A percentile compares a stretch with the other conserved stretches of the same genome.
These are phyloP conservation scores for Natator depressus DNA, from an alignment of 2,113 vertebrate genomes.

Conservation along the genomic window DNA sequence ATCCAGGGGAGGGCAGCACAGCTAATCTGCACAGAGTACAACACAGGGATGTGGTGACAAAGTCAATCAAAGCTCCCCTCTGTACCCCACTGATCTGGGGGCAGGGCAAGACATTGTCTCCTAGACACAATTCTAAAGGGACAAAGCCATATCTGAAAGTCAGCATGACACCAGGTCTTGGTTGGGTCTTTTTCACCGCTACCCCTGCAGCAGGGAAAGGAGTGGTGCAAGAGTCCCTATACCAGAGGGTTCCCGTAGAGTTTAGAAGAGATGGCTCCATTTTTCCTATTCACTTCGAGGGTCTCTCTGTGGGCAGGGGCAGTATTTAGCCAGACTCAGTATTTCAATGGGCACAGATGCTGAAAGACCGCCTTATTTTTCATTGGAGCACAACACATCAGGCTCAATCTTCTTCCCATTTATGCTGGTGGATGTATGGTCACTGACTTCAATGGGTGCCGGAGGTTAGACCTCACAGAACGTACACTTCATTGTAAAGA, in stretches of 20 bases:
- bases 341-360: neutral
- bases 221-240: neutral
- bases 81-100: neutral
- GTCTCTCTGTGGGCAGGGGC: neutral
- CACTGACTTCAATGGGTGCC: neutral
- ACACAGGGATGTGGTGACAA: neutral
- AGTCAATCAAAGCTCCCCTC: neutral
- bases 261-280: neutral
- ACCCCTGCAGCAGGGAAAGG: neutral
- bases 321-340: neutral
- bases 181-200: neutral
- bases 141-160: neutral
- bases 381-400: neutral
- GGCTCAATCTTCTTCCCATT: neutral
- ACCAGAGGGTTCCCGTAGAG: neutral
- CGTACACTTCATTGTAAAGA: neutral
- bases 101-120: neutral
- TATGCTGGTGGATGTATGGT: too few relatives aligned
- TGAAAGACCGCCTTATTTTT: neutral
- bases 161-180: neutral
- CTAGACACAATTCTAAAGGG: neutral
- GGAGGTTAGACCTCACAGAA: neutral
- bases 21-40: neutral
- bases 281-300: neutral
- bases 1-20: neutral